Evolutionary conservation across 30 jellyfish, hydroid and myxozoan species (phyloP).

Genomic region (Hydractinia echinata): DNA sequence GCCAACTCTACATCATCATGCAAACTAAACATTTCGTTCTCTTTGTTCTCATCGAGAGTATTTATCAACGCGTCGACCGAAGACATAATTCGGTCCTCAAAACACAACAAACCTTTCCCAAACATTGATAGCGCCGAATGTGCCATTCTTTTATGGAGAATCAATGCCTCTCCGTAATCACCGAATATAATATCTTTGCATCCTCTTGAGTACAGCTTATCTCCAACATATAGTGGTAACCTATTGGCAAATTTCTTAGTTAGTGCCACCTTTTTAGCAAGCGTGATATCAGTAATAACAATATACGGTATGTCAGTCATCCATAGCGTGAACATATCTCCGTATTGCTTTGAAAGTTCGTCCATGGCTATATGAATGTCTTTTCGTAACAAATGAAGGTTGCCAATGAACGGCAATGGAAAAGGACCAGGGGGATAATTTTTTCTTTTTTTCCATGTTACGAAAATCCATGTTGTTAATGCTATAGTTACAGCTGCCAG

Average conservation of each 20-base stretch:
- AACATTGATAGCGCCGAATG: conserved; percentile 12
- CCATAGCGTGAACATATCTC: conserved; percentile 18
- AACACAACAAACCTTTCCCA: conserved; percentile 2
- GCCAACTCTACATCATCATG: background rate
- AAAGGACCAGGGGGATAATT: conserved; percentile 24
- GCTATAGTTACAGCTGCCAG: background rate
- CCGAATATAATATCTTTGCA: conserved; percentile 9
- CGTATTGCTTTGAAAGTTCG: conserved; percentile 7
- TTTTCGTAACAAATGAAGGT: conserved; percentile 6
- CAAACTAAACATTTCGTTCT: background rate
- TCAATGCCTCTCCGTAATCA: conserved; percentile 10
- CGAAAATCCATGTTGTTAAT: background rate
- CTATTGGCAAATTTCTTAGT: conserved; percentile 12
- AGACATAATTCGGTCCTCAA: background rate
- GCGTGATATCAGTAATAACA: conserved; percentile 6
- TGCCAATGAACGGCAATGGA: conserved; percentile 15
- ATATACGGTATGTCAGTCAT: conserved; percentile 18
- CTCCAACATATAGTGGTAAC: conserved; percentile 21
- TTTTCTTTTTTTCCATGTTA: background rate
- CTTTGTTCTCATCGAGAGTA: background rate
- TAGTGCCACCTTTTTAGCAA: conserved; percentile 10
- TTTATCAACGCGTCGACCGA: background rate
- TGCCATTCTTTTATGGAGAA: conserved; percentile 4
- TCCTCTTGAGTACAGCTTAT: conserved; percentile 10
- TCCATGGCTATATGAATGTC: conserved; percentile 21